Base-by-base conservation (phyloP, 2,113 vertebrate genomes). In the Tachuris rubrigastra region DNA sequence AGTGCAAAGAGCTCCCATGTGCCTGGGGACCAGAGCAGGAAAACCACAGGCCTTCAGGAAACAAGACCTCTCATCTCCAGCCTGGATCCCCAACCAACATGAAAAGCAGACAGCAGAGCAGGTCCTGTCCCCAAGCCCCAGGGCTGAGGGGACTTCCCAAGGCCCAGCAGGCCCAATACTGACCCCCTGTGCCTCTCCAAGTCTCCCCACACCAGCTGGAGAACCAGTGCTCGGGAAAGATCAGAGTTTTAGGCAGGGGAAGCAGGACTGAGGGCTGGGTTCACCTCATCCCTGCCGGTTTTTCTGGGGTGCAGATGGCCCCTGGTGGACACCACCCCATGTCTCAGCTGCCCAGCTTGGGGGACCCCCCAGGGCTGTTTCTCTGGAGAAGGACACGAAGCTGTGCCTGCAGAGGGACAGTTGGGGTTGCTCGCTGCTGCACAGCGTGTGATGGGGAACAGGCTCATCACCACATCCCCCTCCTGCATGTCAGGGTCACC, bases 131-230 rank as follows among this genome's bases (percentile, higher is more conserved):
- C 68, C 86, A 79, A 24, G 49, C 7, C 3, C 1, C 44, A 31
- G 55, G 44, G 30, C 84, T 76, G 72, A 73, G 84, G 66, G 55
- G 21, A 56, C 44, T 68, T 81, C 58, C 25, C 85, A 77, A 8
- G 18, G 63, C 75, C 74, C 85, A 69, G 78, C 81, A 89, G 76
- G 46, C 85, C 63, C 69, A 20, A 52, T 19, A 50, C 69, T 55
- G 59, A 77, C 14, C 75, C 91, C 71, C 52, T 31, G 14, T 93
- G 92, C 85, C 95, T 83, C 87, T 94, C 85, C 85, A 87, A 91
- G 72, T 67, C 87, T 95, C 72, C 92, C 79, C 72, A 89, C 92
- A 96, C 83, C 87, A 85, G 89, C 69, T 86, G 76, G 94, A 96
- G 93, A 96, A 85, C 91, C 7, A 5, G 91, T 93, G 78, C 75